A percentile compares a stretch with the other conserved stretches of the same genome.
Evolutionary conservation across 2,888 invertebrate genomes (phyloP).

Genomic region (Steinernema carpocapsae): DNA sequence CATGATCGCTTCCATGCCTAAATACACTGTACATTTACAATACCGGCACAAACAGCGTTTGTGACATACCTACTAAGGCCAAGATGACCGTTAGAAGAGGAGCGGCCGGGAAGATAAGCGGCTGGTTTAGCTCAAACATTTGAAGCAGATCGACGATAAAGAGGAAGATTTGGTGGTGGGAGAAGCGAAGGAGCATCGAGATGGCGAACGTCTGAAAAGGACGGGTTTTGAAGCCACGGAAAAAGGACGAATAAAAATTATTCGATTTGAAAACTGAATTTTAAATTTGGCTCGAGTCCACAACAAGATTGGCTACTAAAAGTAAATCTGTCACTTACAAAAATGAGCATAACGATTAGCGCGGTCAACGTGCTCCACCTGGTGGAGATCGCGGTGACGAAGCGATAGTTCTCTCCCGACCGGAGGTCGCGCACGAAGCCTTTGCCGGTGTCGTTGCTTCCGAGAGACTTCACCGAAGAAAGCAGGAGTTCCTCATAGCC

Average conservation of each 20-base stretch:
- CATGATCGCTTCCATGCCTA: constrained; percentile 99
- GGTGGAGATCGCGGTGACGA: constrained; percentile 95
- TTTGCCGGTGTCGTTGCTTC: constrained; percentile 94
- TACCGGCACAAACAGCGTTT: not conserved
- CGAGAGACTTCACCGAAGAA: constrained; percentile 91
- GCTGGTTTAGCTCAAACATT: constrained; percentile 94
- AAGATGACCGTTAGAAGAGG: constrained; percentile 94
- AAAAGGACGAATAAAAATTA: no score
- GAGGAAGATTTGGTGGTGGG: constrained; percentile 98
- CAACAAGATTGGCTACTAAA: no score
- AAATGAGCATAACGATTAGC: constrained; percentile 94
- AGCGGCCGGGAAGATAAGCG: constrained; percentile 91
- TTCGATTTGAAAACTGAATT: no score
- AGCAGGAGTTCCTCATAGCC: constrained; percentile 96
- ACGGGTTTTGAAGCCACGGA: not conserved
- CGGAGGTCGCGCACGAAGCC: constrained; percentile 85
- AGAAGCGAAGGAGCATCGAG: constrained; percentile 94
- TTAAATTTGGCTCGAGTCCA: no score
- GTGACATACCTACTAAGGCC: constrained; percentile 87
- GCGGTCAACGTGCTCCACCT: constrained; percentile 92
- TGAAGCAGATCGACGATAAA: constrained; percentile 97
- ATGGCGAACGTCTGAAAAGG: constrained; percentile 91
- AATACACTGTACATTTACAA: constrained; percentile 14
- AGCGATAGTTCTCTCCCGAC: constrained; percentile 96
- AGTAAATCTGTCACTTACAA: no score